Percentiles rank a stretch among this genome's conserved stretches.
Conservation (phyloP, 2,113 vertebrate species). For the Rhineura floridana region DNA sequence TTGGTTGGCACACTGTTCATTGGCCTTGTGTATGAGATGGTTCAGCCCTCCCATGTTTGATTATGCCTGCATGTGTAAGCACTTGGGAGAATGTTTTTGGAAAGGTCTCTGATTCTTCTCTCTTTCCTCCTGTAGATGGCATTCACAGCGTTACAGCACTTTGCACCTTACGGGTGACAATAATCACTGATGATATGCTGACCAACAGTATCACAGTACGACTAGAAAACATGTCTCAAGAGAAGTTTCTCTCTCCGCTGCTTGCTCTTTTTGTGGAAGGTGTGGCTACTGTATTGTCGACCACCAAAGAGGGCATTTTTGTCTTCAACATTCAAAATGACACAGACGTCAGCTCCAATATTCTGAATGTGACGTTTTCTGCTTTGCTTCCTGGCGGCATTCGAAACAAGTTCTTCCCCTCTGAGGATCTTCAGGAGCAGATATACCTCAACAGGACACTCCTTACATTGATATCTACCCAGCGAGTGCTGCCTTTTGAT, state of each 20-base stretch:
- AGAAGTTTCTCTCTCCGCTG: conserved; percentile 92
- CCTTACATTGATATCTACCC: conserved; percentile 86
- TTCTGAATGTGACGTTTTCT: conserved; percentile 95
- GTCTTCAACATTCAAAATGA: conserved; percentile 97
- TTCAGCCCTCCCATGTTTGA: neutral
- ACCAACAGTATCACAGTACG: conserved; percentile 98
- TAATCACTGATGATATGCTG: conserved; percentile 98
- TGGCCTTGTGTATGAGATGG: neutral
- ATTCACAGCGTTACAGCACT: conserved; percentile 81
- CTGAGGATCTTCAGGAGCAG: conserved; percentile 95
- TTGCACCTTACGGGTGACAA: conserved; percentile 92
- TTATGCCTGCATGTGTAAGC: accelerated
- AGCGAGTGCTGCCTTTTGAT: conserved; percentile 94
- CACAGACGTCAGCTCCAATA: conserved; percentile 89
- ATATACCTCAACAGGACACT: conserved; percentile 96
- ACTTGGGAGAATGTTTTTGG: conserved; percentile 8
- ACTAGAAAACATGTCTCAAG: conserved; percentile 98
- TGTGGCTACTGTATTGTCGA: conserved; percentile 91
- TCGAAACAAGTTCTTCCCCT: conserved; percentile 87
- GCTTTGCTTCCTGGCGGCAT: conserved; percentile 86
- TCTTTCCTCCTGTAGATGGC: conserved; percentile 79
- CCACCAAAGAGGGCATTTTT: conserved; percentile 86
- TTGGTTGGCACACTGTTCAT: neutral
- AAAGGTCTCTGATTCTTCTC: neutral
- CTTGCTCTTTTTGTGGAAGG: conserved; percentile 91